These are phyloP conservation scores for Cyclophora albipunctata DNA, from an alignment of 2,888 invertebrate species.

Conservation along the genomic window DNA sequence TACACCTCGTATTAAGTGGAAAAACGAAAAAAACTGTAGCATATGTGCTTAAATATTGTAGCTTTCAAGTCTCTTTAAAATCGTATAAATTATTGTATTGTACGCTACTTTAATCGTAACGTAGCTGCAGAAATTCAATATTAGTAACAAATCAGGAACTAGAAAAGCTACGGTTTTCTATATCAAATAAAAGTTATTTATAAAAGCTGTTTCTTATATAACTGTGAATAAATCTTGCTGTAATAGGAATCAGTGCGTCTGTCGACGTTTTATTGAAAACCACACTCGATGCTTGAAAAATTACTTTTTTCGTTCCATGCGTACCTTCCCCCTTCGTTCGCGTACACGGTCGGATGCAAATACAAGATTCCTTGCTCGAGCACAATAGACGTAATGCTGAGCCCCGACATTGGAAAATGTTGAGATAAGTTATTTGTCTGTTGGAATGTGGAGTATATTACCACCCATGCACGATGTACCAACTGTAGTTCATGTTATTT, in stretches of 20 bases:
- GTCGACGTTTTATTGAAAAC: slow-evolving; percentile 52
- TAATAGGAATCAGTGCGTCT: neutral
- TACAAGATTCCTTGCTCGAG: slow-evolving; percentile 58
- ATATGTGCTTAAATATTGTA: too few species aligned
- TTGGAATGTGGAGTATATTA: slow-evolving; percentile 42
- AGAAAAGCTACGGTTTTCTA: too few species aligned
- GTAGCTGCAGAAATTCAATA: too few species aligned
- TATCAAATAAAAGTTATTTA: too few species aligned
- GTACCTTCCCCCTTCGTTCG: slow-evolving; percentile 40
- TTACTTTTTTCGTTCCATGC: slow-evolving; percentile 48
- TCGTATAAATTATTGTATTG: too few species aligned
- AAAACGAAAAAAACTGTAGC: too few species aligned
- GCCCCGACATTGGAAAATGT: slow-evolving; percentile 54
- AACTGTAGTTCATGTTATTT: too few species aligned
- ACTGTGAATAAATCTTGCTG: slow-evolving; percentile 1
- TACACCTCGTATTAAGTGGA: too few species aligned
- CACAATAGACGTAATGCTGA: slow-evolving; percentile 57
- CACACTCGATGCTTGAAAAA: slow-evolving; percentile 53
- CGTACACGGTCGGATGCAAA: slow-evolving; percentile 54
- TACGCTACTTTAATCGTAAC: too few species aligned
- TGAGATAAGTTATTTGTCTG: slow-evolving; percentile 61
- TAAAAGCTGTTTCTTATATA: too few species aligned
- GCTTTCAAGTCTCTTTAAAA: too few species aligned
- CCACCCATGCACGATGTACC: neutral
- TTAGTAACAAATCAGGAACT: too few species aligned